Conservation (phyloP, 1,140 invertebrate genomes). For the Rhyacophila brunnea region DNA sequence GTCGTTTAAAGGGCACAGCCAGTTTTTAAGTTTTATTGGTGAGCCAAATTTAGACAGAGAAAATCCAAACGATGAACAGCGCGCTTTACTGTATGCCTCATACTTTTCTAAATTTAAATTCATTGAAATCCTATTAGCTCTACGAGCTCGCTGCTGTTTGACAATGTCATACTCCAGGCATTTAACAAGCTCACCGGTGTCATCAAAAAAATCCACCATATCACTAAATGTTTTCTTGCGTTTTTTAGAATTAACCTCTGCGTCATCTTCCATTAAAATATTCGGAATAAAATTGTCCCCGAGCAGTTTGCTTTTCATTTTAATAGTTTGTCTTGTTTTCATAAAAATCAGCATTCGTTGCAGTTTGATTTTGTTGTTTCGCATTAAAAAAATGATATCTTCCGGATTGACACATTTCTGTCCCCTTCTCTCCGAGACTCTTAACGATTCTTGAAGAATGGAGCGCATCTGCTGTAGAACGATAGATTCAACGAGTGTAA, state of each 20-base stretch:
- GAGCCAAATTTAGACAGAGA: constrained; percentile 33
- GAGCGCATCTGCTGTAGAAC: constrained; percentile 56
- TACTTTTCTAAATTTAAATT: constrained; percentile 46
- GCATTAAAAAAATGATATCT: constrained; percentile 62
- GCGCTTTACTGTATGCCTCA: constrained; percentile 51
- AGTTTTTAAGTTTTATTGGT: constrained; percentile 57
- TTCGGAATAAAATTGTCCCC: constrained; percentile 19
- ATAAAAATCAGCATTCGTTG: constrained; percentile 44
- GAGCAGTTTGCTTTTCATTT: constrained; percentile 21
- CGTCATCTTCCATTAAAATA: constrained; percentile 25
- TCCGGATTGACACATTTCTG: constrained; percentile 41
- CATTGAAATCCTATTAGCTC: constrained; percentile 45
- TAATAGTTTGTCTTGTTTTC: constrained; percentile 37
- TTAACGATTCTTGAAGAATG: constrained; percentile 53
- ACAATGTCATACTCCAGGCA: constrained; percentile 40
- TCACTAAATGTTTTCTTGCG: constrained; percentile 25
- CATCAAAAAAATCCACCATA: constrained; percentile 38
- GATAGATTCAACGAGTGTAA: constrained; percentile 59
- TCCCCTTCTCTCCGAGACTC: constrained; percentile 50
- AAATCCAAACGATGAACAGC: constrained; percentile 49
- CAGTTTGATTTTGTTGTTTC: constrained; percentile 54
- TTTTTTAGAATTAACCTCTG: constrained; percentile 18
- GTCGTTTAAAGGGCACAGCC: constrained; percentile 52
- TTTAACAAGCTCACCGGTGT: constrained; percentile 44
- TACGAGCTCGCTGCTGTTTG: constrained; percentile 43